Evolutionary conservation across 1,140 invertebrate species (phyloP), one percentile per base, ranked within the genome.

Genomic region (Penaeus chinensis): DNA sequence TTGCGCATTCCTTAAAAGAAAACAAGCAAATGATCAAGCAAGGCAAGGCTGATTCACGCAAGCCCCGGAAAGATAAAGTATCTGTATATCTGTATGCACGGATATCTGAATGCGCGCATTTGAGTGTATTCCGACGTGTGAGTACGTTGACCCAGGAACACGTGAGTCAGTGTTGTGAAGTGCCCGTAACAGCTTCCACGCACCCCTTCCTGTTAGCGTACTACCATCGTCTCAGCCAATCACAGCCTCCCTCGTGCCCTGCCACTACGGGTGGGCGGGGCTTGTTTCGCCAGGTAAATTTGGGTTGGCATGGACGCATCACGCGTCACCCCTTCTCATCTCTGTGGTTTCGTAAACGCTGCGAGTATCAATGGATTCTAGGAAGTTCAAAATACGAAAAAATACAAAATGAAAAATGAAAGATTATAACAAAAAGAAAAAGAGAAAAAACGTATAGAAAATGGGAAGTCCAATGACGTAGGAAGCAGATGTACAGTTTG

Each of bases 61-160:
- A 54, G 54, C 37, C 0, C 7, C 37, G 37, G 37, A 42, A 2
- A 11, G 54, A 54, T 16, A 54, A 54, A 54, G 54, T 54, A 54
- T 54, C 11, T 54, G 54, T 13, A 54, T 54, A 54, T 54, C 11
- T 54, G 54, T 13, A 54, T 54, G 54, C 54, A 13, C 54, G 54
- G 16, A 54, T 11, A 8, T 54, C 54, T 54, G 54, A 54, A 54
- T 54, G 54, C 54, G 54, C 54, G 8, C 54, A 54, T 13, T 2
- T 16, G 54, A 54, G 54, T 54, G 16, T 11, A 54, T 54, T 54
- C 54, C 54, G 54, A 13, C 11, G 11, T 54, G 47, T 54, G 54
- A 27, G 71, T 74, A 74, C 71, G 42, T 74, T 74, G 71, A 74
- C 71, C 71, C 42, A 37, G 71, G 71, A 74, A 74, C 42, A 37